Conservation (phyloP, 2,797 vertebrate species). For the Meda fulgida region DNA sequence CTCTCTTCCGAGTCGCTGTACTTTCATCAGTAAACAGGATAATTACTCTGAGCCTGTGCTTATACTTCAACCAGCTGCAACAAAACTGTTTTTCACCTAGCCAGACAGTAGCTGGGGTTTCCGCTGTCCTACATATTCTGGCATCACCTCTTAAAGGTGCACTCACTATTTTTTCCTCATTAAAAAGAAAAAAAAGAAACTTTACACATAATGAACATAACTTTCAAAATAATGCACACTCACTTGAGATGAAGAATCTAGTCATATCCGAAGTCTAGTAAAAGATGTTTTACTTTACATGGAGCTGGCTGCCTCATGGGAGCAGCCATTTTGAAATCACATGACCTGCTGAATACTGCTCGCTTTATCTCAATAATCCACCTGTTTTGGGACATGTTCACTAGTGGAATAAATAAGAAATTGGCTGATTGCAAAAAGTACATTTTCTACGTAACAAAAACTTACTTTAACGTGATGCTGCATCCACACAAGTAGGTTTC, state of each 20-base stretch:
- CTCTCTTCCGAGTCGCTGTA: slow-evolving; percentile 21
- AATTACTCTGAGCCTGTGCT: slow-evolving; percentile 68
- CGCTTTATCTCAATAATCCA: neutral
- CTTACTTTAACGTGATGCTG: neutral
- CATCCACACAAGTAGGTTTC: neutral
- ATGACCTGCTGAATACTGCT: neutral
- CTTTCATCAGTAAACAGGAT: slow-evolving; percentile 66
- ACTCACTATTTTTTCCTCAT: neutral
- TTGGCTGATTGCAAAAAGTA: neutral
- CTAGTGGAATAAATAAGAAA: neutral
- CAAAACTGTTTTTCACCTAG: slow-evolving; percentile 39
- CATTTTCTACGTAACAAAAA: neutral
- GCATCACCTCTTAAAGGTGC: neutral
- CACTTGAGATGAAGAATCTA: neutral
- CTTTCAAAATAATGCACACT: neutral
- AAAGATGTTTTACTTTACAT: neutral
- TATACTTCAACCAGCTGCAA: slow-evolving; percentile 60
- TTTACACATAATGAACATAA: slow-evolving; percentile 1
- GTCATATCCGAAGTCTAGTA: neutral
- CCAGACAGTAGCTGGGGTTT: slow-evolving; percentile 14
- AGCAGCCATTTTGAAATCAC: neutral
- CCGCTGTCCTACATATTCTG: neutral
- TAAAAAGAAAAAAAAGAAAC: neutral
- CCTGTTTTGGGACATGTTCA: neutral
- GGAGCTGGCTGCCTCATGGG: neutral